Evolutionary conservation across 2,797 vertebrate species (phyloP), one percentile per base, ranked within the genome.

Genomic region (Gallinago nigripennis): DNA sequence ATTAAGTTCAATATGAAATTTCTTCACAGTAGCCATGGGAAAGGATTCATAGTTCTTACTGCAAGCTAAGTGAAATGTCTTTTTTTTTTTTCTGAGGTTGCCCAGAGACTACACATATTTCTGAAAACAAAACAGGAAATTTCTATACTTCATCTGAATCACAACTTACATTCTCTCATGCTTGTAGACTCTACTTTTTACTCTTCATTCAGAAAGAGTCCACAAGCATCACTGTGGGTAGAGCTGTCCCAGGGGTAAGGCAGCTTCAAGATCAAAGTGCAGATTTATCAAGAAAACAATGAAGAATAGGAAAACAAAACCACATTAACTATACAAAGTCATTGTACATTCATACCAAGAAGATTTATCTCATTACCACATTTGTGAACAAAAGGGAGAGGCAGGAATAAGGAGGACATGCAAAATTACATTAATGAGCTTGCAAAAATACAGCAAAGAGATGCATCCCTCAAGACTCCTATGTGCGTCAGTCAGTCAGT

Each of bases 231-330:
- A 65, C 43, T 0, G 0, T 0, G 1, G 39, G 39, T 39, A 92
- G 41, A 80, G 27, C 43, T 73, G 31, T 86, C 72, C 66, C 83
- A 83, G 45, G 31, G 71, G 11, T 60, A 90, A 88, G 39, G 33
- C 75, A 82, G 56, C 89, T 89, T 97, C 78, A 86, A 81, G 85
- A 86, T 93, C 82, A 95, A 95, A 96, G 87, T 66, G 60, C 39
- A 73, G 51, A 68, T 85, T 97, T 95, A 90, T 83, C 80, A 89
- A 71, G 78, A 88, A 95, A 94, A 96, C 82, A 90, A 72, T 58
- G 51, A 83, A 88, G 64, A 95, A 85, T 15, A 71, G 50, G 71
- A 78, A 94, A 93, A 80, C 65, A 86, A 77, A 79, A 35, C 45
- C 61, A 45, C 33, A 69, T 82, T 31, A 82, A 73, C 61, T 83